Base-by-base conservation (phyloP, 2,888 invertebrate species). In the Xylota sylvarum region DNA sequence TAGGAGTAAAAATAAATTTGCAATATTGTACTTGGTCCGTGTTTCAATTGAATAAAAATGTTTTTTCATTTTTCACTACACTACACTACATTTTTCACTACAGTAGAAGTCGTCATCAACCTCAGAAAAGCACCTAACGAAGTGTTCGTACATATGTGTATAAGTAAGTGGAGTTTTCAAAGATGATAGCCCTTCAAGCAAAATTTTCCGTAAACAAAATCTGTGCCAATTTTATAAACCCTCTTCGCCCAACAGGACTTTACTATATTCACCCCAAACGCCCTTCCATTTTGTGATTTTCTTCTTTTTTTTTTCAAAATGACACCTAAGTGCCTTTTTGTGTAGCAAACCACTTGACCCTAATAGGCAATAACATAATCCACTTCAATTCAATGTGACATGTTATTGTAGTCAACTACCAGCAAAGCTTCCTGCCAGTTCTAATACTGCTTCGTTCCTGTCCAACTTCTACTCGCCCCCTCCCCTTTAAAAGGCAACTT, bases 291-390 rank as follows among this genome's bases (percentile, higher is more conserved):
- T 5, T 9, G 7, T 7, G 7, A 17, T n/a, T 19, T 55, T 48
- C 37, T 12, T 10, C 43, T n/a, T 19, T 55, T 48, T 37, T 12
- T 10, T 55, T 55, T 23, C 55, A 37, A 76, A 76, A 56, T 55
- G 14, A 55, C 32, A 78, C 23, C 69, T 78, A 78, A 78, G 78
- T 78, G 69, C 52, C 69, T 78, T 78, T 70, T 43, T 50, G n/a
- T 78, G 78, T 78, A 62, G 23, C 35, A 52, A 62, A 52, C 70
- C 78, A 70, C 70, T 78, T 78, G 78, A 78, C 78, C 70, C 69
- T 70, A 69, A 78, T 78, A 60, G 52, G 48, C 62, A 43, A 70
- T 60, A 70, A 55, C 78, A 62, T 78, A 78, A 70, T 78, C 78
- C 70, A 78, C 70, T 78, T 62, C 40, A 60, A 60, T 69, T 50